These are phyloP conservation scores for Pycnomerus fuliginosus DNA, from an alignment of 2,888 invertebrate species.

Conservation along the genomic window DNA sequence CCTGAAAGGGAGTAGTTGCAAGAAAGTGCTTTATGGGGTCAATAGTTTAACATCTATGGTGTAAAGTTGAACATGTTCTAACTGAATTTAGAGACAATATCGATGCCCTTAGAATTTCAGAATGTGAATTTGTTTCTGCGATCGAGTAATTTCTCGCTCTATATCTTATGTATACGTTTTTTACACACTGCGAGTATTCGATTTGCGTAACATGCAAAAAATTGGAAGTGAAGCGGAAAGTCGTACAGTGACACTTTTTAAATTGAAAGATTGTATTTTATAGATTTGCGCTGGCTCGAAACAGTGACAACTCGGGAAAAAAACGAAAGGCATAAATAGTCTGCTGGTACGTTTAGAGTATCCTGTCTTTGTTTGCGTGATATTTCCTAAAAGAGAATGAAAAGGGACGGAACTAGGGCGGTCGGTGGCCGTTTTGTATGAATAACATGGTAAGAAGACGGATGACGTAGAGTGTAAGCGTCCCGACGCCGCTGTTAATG, in stretches of 20 bases:
- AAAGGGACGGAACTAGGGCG: slow-evolving; percentile 1
- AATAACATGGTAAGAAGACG: slow-evolving; percentile 33
- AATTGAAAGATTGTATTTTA: slow-evolving; percentile 31
- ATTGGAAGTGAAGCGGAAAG: slow-evolving; percentile 23
- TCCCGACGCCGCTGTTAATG: slow-evolving; percentile 37
- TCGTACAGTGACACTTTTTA: slow-evolving; percentile 28
- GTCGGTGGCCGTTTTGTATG: slow-evolving; percentile 28
- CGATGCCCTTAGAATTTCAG: too few species aligned
- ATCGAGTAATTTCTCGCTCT: too few species aligned
- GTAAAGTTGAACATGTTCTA: too few species aligned
- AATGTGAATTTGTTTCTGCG: too few species aligned
- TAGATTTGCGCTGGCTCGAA: slow-evolving; percentile 26
- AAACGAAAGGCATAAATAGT: slow-evolving; percentile 18
- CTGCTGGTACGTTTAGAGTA: slow-evolving; percentile 7
- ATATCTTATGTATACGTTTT: too few species aligned
- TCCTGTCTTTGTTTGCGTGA: too few species aligned
- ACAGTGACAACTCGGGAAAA: slow-evolving; percentile 19
- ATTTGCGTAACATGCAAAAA: slow-evolving; percentile 12
- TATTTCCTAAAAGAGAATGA: not conserved
- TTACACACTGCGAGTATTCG: too few species aligned
- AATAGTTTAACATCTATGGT: too few species aligned
- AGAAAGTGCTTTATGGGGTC: too few species aligned
- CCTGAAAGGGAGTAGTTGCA: too few species aligned
- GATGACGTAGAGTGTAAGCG: slow-evolving; percentile 35
- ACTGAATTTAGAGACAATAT: too few species aligned